Evolutionary conservation across 2,888 invertebrate genomes (phyloP).

Genomic region (Auanema sp.): DNA sequence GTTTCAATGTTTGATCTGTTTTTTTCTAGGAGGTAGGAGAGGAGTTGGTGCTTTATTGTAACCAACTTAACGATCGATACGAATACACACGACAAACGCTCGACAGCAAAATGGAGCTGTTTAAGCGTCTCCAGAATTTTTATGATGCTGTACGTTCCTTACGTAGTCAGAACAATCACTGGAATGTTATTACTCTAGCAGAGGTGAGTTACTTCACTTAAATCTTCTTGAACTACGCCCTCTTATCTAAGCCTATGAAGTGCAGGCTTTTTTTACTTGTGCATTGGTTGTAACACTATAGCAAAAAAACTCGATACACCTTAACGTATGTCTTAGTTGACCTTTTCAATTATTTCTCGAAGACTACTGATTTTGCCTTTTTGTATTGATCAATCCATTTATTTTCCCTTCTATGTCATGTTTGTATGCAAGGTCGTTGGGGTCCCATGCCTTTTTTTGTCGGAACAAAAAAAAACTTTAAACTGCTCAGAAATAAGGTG

Average conservation of each 20-base stretch:
- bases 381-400: too few relatives aligned
- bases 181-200: constrained; percentile 41
- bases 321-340: too few relatives aligned
- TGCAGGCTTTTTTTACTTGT: background rate
- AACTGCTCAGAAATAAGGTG: too few relatives aligned
- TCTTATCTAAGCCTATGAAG: constrained; percentile 2
- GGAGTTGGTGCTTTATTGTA: constrained; percentile 28
- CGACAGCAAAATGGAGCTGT: constrained; percentile 45
- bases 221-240: background rate
- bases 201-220: constrained; percentile 23
- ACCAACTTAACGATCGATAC: constrained; percentile 34
- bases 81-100: constrained; percentile 32
- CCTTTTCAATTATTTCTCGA: too few relatives aligned
- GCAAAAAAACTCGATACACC: background rate
- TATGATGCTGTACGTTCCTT: constrained; percentile 51
- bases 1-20: constrained; percentile 4
- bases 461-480: background rate
- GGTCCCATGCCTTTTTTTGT: background rate
- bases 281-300: background rate
- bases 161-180: constrained; percentile 34
- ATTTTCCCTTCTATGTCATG: background rate
- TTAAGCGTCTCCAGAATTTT: constrained; percentile 55
- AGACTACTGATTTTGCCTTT: too few relatives aligned
- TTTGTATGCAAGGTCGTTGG: background rate
- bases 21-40: constrained; percentile 47